These are phyloP conservation scores for Thymelicus lineola DNA, from an alignment of 2,888 invertebrate species.

Conservation along the genomic window DNA sequence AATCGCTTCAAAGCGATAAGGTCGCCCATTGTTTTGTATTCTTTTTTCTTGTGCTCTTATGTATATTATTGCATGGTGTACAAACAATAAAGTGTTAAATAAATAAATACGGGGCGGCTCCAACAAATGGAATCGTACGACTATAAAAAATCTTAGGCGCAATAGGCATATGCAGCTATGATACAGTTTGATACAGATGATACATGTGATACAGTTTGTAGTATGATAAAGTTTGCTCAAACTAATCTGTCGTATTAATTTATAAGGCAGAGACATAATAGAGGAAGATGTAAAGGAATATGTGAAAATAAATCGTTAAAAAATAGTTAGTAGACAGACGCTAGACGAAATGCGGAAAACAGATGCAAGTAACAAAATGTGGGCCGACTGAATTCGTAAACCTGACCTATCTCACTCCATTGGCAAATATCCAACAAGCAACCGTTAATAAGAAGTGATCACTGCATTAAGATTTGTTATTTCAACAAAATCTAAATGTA, in stretches of 20 bases:
- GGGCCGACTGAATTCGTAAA: not conserved
- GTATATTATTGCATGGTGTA: too few species aligned
- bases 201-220: too few species aligned
- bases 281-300: not conserved
- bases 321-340: not conserved
- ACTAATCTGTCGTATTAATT: not conserved
- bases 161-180: conserved; percentile 1
- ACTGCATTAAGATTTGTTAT: not conserved
- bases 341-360: not conserved
- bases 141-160: not conserved
- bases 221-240: not conserved
- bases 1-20: too few species aligned
- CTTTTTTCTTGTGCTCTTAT: too few species aligned
- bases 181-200: too few species aligned
- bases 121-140: conserved; percentile 7
- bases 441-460: not conserved
- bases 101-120: not conserved
- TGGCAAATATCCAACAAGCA: conserved; percentile 1
- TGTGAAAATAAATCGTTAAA: not conserved
- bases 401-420: conserved; percentile 6
- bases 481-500: not conserved
- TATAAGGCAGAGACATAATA: not conserved
- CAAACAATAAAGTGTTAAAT: too few species aligned
- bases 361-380: not conserved
- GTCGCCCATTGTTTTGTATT: too few species aligned